A percentile compares a stretch with the other conserved stretches of the same genome.
phyloP scores from a whole-genome alignment of 2,797 vertebrate genomes.

The Alauda arvensis region DNA sequence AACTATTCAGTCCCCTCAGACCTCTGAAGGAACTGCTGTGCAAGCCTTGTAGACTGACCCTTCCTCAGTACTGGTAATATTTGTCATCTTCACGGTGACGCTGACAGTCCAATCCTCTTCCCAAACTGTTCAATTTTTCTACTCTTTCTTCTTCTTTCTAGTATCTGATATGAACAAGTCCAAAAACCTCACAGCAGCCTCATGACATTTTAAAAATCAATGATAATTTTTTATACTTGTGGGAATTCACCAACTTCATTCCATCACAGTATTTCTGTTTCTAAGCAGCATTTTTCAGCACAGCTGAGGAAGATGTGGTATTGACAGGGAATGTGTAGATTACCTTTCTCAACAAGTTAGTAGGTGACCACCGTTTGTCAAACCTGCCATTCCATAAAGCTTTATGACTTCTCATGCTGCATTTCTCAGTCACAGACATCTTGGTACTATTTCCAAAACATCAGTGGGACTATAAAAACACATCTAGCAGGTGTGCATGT shows the following conservation, averaged over 20 bases:
- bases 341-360: not conserved
- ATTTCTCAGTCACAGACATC: not conserved
- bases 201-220: not conserved
- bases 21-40: not conserved
- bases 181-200: not conserved
- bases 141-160: not conserved
- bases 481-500: not conserved
- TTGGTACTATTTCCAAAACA: not conserved
- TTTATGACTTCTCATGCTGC: not conserved
- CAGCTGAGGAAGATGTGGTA: not conserved
- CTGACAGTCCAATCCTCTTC: not conserved
- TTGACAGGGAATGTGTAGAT: not conserved
- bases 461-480: not conserved
- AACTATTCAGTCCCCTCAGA: not conserved
- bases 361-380: not conserved
- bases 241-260: not conserved
- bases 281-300: not conserved
- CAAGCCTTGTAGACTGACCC: not conserved
- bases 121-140: not conserved
- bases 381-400: not conserved
- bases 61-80: not conserved
- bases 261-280: not conserved
- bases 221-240: not conserved
- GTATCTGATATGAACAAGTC: not conserved
- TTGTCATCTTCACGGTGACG: not conserved